phyloP scores from a whole-genome alignment of 2,888 invertebrate species.

The Lampropteryx suffumata region DNA sequence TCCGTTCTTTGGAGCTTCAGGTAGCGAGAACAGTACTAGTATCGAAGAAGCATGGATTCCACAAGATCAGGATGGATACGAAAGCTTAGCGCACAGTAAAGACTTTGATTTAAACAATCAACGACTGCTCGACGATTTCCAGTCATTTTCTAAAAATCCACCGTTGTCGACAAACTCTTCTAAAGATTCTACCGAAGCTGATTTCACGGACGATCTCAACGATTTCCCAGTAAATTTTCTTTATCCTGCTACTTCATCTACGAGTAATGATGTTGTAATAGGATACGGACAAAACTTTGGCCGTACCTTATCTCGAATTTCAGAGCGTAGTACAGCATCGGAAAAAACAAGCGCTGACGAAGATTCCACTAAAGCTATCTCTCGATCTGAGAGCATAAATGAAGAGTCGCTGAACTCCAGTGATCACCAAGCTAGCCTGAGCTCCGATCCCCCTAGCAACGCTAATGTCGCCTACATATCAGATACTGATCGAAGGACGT shows the following conservation, averaged over 20 bases:
- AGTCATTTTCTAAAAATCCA: conserved; percentile 76
- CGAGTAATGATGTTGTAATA: conserved; percentile 86
- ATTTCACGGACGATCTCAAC: conserved; percentile 89
- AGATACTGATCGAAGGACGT: conserved; percentile 90
- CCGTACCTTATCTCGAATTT: conserved; percentile 92
- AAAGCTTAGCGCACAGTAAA: conserved; percentile 77
- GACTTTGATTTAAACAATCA: conserved; percentile 76
- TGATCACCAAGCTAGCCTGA: conserved; percentile 92
- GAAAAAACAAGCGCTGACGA: conserved; percentile 94
- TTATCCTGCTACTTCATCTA: conserved; percentile 86
- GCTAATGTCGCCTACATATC: conserved; percentile 89
- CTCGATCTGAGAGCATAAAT: conserved; percentile 91
- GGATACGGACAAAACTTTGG: conserved; percentile 90
- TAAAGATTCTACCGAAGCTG: conserved; percentile 83
- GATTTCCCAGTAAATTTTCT: conserved; percentile 90
- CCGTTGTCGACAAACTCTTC: conserved; percentile 75
- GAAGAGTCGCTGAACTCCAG: conserved; percentile 93
- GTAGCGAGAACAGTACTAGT: conserved; percentile 92
- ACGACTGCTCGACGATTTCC: conserved; percentile 74
- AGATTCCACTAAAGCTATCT: conserved; percentile 93
- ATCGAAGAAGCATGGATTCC: conserved; percentile 92
- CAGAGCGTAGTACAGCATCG: conserved; percentile 93
- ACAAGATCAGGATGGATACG: conserved; percentile 87
- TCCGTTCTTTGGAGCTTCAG: conserved; percentile 89
- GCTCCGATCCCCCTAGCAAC: conserved; percentile 91